phyloP scores from a whole-genome alignment of 2,797 vertebrate species.

The Hippocampus kuda region DNA sequence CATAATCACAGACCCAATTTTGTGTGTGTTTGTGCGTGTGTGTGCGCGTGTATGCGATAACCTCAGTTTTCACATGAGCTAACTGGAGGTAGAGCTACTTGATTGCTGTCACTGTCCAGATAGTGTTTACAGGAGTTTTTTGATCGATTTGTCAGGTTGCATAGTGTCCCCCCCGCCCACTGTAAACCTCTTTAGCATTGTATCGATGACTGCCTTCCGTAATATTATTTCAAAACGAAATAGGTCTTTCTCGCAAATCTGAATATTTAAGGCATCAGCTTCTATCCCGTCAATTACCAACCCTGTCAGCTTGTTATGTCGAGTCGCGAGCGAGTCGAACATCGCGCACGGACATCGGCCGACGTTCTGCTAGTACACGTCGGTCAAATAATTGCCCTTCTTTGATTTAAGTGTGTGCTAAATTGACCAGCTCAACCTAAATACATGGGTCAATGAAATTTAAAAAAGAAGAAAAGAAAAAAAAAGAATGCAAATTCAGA shows the following conservation, averaged over 20 bases:
- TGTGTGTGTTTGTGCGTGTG: constrained; percentile 7
- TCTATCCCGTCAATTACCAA: constrained; percentile 13
- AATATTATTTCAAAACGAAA: constrained; percentile 18
- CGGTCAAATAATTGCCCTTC: constrained; percentile 11
- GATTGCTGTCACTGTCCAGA: constrained; percentile 47
- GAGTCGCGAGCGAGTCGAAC: constrained; percentile 5
- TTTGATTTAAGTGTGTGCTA: background rate
- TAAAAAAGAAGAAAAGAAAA: too few relatives aligned
- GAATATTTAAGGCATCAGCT: background rate
- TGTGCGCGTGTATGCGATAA: too few relatives aligned
- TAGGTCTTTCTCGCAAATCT: constrained; percentile 3
- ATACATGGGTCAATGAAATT: constrained; percentile 7
- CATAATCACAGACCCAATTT: constrained; percentile 26
- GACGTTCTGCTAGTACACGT: constrained; percentile 19
- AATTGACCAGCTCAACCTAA: constrained; percentile 12
- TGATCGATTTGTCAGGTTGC: constrained; percentile 42
- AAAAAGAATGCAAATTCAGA: background rate
- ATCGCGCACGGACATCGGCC: constrained; percentile 22
- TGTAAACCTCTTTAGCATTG: constrained; percentile 28
- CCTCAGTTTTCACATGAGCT: background rate
- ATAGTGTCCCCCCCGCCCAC: constrained; percentile 30
- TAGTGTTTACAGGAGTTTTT: constrained; percentile 59
- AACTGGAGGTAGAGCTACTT: constrained; percentile 33
- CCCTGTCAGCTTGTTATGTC: background rate
- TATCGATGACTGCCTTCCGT: constrained; percentile 41